phyloP scores from a whole-genome alignment of 1,140 invertebrate genomes.

The Sycobia sp. region DNA sequence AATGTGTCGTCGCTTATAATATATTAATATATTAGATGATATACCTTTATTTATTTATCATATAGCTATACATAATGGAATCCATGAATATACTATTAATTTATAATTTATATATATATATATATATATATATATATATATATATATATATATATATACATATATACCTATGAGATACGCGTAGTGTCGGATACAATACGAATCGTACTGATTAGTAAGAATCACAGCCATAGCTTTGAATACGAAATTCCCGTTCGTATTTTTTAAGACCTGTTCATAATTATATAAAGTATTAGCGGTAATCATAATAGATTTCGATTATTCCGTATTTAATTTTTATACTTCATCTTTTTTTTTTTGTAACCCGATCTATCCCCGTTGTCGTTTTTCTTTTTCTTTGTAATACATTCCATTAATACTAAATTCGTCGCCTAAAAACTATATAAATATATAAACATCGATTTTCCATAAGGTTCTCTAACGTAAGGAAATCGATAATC shows the following conservation, averaged over 20 bases:
- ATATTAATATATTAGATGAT: too few relatives aligned
- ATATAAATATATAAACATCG: too few relatives aligned
- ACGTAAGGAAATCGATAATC: constrained; percentile 16
- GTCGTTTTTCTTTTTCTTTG: constrained; percentile 29
- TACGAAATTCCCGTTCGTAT: constrained; percentile 59
- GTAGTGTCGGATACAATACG: constrained; percentile 55
- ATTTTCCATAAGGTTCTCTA: constrained; percentile 36
- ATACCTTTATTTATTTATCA: too few relatives aligned
- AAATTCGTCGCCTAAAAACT: too few relatives aligned
- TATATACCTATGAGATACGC: constrained; percentile 43
- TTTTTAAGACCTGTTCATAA: constrained; percentile 56
- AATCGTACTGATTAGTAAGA: constrained; percentile 55
- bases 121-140: constrained; percentile 26
- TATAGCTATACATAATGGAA: too few relatives aligned
- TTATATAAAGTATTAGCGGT: constrained; percentile 42
- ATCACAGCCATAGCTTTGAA: constrained; percentile 64
- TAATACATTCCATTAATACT: constrained; percentile 32
- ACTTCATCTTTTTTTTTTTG: constrained; percentile 15
- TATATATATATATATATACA: constrained; percentile 23
- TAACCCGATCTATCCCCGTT: too few relatives aligned
- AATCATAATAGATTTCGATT: constrained; percentile 52
- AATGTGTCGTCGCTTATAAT: too few relatives aligned
- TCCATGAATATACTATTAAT: constrained; percentile 11
- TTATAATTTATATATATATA: constrained; percentile 4
- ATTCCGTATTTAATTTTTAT: constrained; percentile 25